phyloP scores from a whole-genome alignment of 2,113 vertebrate genomes.

The Polyodon spathula region DNA sequence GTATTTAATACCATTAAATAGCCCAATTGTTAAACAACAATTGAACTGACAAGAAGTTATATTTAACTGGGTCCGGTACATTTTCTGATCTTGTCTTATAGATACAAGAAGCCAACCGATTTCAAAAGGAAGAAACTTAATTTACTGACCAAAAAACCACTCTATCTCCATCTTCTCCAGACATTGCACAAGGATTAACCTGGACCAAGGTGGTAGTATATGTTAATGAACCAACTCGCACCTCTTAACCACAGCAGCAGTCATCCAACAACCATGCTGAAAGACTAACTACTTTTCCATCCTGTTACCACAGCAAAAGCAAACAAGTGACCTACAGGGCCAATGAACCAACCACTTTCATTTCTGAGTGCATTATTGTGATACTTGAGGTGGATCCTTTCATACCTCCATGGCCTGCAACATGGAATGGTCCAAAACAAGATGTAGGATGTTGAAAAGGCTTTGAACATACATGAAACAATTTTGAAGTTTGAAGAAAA shows the following conservation, averaged over 20 bases:
- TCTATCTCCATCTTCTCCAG: conserved; percentile 95
- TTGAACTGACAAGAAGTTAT: too few relatives aligned
- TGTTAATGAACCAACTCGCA: conserved; percentile 33
- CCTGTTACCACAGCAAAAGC: conserved; percentile 33
- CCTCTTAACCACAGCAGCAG: conserved; percentile 28
- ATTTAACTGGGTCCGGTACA: not conserved
- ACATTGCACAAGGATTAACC: conserved; percentile 87
- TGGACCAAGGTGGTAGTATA: conserved; percentile 23
- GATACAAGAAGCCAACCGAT: conserved; percentile 98
- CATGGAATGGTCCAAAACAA: too few relatives aligned
- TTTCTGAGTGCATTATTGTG: too few relatives aligned
- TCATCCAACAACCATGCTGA: conserved; percentile 25
- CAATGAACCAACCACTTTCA: too few relatives aligned
- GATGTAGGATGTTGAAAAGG: too few relatives aligned
- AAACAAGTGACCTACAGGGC: not conserved
- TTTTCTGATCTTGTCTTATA: conserved; percentile 36
- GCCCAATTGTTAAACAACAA: too few relatives aligned
- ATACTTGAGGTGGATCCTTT: too few relatives aligned
- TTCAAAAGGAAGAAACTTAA: conserved; percentile 97
- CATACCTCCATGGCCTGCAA: too few relatives aligned
- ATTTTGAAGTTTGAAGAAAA: too few relatives aligned
- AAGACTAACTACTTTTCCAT: conserved; percentile 14
- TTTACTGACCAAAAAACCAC: conserved; percentile 95
- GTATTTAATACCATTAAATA: too few relatives aligned
- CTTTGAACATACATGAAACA: too few relatives aligned